phyloP scores from a whole-genome alignment of 1,140 invertebrate genomes.

The Mya arenaria region DNA sequence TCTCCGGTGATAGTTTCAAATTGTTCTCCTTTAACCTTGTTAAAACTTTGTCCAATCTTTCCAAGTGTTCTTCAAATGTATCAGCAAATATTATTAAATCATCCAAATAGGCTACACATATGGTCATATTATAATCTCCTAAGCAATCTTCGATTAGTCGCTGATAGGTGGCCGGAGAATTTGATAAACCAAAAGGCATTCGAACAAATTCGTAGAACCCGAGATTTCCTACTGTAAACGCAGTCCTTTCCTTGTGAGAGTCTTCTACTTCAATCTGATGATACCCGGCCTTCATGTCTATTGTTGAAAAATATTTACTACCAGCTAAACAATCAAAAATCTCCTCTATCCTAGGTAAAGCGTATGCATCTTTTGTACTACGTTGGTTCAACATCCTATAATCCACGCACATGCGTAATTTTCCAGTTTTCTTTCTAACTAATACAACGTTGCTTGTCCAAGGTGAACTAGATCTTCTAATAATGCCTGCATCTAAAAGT shows the following conservation, averaged over 20 bases:
- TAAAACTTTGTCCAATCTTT: not conserved
- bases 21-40: not conserved
- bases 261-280: not conserved
- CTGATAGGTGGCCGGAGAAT: not conserved
- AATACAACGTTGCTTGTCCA: not conserved
- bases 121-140: not conserved
- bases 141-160: not conserved
- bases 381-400: not conserved
- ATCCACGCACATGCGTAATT: not conserved
- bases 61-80: not conserved
- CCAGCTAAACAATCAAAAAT: not conserved
- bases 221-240: not conserved
- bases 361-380: not conserved
- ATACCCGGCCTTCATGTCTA: not conserved
- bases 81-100: not conserved
- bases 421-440: not conserved
- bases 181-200: not conserved
- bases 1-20: too few relatives aligned
- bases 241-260: not conserved
- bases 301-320: not conserved
- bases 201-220: not conserved
- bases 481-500: not conserved
- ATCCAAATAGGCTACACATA: conserved; percentile 1
- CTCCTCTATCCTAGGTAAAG: not conserved
- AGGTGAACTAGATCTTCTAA: not conserved